Evolutionary conservation across 2,797 vertebrate genomes (phyloP), one percentile per base, ranked within the genome.

Genomic region (Phrynocephalus guinanensis): DNA sequence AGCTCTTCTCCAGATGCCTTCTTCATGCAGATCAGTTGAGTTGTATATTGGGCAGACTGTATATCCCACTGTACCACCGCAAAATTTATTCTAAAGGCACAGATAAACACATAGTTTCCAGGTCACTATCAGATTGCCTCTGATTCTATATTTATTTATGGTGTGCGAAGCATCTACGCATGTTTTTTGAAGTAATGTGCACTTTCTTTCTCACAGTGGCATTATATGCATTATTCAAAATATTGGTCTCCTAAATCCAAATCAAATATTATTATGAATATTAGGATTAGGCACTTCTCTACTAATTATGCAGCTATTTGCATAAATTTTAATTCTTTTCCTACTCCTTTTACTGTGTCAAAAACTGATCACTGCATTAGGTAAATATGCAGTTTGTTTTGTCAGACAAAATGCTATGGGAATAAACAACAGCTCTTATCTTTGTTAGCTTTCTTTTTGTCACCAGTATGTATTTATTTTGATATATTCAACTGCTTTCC

Each of bases 221-320:
- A 44, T 44, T 44, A 60, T 84, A 79, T 80, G 56, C 60, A 67
- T 80, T 70, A 56, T 79, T 83, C 86, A 68, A 90, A 84, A 84
- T 68, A 48, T 30, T 84, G 82, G 88, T 56, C 30, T 79, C 26
- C 68, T 44, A 90, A 90, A 89, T 86, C 68, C 81, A 90, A 86
- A 75, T 52, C 71, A 90, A 90, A 87, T 80, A 80, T 87, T 83
- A 89, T 44, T 76, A 76, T 26, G 52, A 75, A 89, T 79, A 83
- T 75, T 84, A 86, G 82, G 44, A 44, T 79, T 83, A 68, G 56
- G 30, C 70, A 80, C 76, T 83, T 79, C 28, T 68, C 81, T 84
- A 84, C n/a, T 56, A 83, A 80, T 89, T 86, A 75, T 24, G 75
- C 44, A 76, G 81, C 70, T 80, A 80, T 86, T 84, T 84, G 20